Evolutionary conservation across 1,140 invertebrate genomes (phyloP).

Genomic region (Macrotrachela quadricornifera): DNA sequence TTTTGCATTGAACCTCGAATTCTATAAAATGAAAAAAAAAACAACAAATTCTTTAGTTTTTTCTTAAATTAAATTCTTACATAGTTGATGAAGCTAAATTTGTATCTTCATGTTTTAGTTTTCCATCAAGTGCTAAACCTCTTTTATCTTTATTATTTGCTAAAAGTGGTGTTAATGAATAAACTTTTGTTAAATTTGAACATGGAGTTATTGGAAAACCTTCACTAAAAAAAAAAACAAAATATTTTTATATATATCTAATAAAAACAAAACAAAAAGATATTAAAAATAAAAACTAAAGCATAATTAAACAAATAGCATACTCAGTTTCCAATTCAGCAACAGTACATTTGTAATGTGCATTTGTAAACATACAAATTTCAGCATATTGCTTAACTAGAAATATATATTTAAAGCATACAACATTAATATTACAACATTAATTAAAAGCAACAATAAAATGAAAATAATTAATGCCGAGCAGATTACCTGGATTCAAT

Average conservation of each 20-base stretch:
- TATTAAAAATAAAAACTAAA: neutral
- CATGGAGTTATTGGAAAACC: conserved; percentile 77
- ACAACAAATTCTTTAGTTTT: neutral
- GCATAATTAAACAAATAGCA: conserved; percentile 32
- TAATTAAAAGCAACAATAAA: neutral
- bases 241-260: conserved; percentile 11
- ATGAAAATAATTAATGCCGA: neutral
- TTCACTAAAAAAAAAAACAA: conserved; percentile 43
- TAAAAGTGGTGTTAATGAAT: conserved; percentile 71
- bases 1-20: conserved; percentile 26
- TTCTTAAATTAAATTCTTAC: conserved; percentile 40
- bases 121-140: conserved; percentile 86
- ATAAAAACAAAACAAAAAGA: neutral
- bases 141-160: conserved; percentile 96
- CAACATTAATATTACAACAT: neutral
- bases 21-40: conserved; percentile 11
- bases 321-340: conserved; percentile 91
- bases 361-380: conserved; percentile 93
- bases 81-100: conserved; percentile 94
- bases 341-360: conserved; percentile 94
- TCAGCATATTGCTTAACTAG: conserved; percentile 87
- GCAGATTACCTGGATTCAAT: conserved; percentile 73
- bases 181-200: conserved; percentile 77
- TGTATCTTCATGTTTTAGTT: conserved; percentile 97
- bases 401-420: conserved; percentile 1